Evolutionary conservation across 2,888 invertebrate genomes (phyloP).

Genomic region (Drosophila limbata): DNA sequence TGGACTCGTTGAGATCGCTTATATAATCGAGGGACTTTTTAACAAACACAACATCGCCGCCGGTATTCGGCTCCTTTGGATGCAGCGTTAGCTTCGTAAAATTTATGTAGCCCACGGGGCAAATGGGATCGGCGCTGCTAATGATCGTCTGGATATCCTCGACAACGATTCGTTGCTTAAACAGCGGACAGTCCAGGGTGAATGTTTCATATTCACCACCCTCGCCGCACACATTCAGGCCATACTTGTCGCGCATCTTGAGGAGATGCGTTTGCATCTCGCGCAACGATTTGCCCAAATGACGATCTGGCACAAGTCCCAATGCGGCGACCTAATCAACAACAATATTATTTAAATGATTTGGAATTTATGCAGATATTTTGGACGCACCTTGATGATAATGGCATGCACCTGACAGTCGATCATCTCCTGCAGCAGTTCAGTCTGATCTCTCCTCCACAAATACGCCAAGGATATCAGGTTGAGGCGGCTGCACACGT

Average conservation of each 20-base stretch:
- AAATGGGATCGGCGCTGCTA: conserved; percentile 96
- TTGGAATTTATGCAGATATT: not conserved
- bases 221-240: conserved; percentile 98
- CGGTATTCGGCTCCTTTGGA: conserved; percentile 86
- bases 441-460: conserved; percentile 98
- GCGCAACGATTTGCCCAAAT: conserved; percentile 93
- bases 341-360: not conserved
- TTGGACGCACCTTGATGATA: conserved; percentile 93
- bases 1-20: conserved; percentile 88
- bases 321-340: conserved; percentile 89
- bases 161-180: conserved; percentile 94
- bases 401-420: conserved; percentile 96
- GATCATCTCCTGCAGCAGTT: conserved; percentile 98
- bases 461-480: conserved; percentile 96
- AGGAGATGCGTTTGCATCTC: conserved; percentile 95
- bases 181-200: conserved; percentile 98
- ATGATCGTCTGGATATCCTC: conserved; percentile 94
- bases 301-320: conserved; percentile 93
- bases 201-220: conserved; percentile 99
- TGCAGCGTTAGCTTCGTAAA: conserved; percentile 93
- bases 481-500: conserved; percentile 97
- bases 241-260: conserved; percentile 96
- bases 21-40: conserved; percentile 88
- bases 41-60: conserved; percentile 85
- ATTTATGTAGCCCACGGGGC: conserved; percentile 97